Evolutionary conservation across 2,797 vertebrate genomes (phyloP).

Genomic region (Heterohyrax brucei): DNA sequence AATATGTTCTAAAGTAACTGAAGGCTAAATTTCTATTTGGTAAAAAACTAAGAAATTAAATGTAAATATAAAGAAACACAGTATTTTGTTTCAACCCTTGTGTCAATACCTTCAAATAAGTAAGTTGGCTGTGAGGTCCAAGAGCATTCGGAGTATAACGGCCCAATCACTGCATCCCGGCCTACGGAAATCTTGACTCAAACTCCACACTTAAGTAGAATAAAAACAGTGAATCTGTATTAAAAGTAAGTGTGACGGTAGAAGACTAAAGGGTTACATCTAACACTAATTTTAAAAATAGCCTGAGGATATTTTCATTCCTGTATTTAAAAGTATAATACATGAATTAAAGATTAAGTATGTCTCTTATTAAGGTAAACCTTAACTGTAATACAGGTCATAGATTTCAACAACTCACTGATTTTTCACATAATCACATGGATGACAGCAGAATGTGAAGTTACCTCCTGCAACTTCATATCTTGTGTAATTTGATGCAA

Average conservation of each 20-base stretch:
- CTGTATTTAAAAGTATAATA: slow-evolving; percentile 49
- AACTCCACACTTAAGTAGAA: slow-evolving; percentile 77
- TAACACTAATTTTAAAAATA: slow-evolving; percentile 53
- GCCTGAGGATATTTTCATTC: background rate
- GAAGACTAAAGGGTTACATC: slow-evolving; percentile 3
- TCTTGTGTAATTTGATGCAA: background rate
- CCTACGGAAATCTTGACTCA: slow-evolving; percentile 73
- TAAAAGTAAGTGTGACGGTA: slow-evolving; percentile 34
- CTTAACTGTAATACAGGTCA: background rate
- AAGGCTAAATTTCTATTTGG: background rate
- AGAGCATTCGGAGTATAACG: background rate
- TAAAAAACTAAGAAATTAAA: background rate
- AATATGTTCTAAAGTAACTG: background rate
- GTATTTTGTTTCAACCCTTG: background rate
- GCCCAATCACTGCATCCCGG: slow-evolving; percentile 49
- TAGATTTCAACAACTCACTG: slow-evolving; percentile 7
- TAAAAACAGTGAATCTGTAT: slow-evolving; percentile 62
- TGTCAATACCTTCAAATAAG: slow-evolving; percentile 76
- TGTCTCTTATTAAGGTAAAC: slow-evolving; percentile 56
- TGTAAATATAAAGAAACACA: background rate
- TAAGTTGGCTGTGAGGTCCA: slow-evolving; percentile 75
- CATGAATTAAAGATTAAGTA: background rate
- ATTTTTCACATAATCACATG: background rate
- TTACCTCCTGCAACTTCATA: background rate
- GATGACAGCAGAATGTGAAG: background rate